Conservation (phyloP, 2,888 invertebrate species). For the Poecilobothrus nobilitatus region DNA sequence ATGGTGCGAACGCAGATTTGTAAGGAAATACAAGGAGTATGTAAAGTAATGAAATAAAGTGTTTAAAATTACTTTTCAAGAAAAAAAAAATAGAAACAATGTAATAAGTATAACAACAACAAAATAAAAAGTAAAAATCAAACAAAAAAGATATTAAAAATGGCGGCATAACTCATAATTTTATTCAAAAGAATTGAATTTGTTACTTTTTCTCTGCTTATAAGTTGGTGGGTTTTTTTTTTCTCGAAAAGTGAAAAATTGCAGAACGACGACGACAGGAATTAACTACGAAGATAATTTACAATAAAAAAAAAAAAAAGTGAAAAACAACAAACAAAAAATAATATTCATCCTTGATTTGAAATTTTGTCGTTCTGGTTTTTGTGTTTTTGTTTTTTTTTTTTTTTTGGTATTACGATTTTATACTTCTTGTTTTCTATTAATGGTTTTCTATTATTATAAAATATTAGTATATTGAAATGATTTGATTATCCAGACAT, state of each 20-base stretch:
- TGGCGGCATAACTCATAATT: not conserved
- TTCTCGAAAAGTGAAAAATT: not conserved
- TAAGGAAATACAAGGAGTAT: too few species aligned
- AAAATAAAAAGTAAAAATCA: too few species aligned
- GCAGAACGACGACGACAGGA: constrained; percentile 6
- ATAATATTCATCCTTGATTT: not conserved
- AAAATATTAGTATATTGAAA: not conserved
- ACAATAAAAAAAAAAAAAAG: not conserved
- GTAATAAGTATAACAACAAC: too few species aligned
- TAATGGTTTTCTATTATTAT: not conserved
- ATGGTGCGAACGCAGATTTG: too few species aligned
- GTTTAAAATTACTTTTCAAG: too few species aligned
- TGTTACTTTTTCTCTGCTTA: too few species aligned
- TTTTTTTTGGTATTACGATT: not conserved
- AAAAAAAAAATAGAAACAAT: not conserved
- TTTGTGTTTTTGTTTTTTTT: too few species aligned
- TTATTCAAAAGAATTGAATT: not conserved
- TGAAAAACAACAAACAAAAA: not conserved
- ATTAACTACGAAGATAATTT: not conserved
- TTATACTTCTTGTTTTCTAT: not conserved
- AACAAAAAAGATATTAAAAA: not conserved
- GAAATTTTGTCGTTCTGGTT: not conserved
- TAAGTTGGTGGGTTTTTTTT: too few species aligned
- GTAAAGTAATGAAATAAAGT: too few species aligned
- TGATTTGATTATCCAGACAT: too few species aligned